phyloP scores from a whole-genome alignment of 2,888 invertebrate genomes.

The Stramonita haemastoma region DNA sequence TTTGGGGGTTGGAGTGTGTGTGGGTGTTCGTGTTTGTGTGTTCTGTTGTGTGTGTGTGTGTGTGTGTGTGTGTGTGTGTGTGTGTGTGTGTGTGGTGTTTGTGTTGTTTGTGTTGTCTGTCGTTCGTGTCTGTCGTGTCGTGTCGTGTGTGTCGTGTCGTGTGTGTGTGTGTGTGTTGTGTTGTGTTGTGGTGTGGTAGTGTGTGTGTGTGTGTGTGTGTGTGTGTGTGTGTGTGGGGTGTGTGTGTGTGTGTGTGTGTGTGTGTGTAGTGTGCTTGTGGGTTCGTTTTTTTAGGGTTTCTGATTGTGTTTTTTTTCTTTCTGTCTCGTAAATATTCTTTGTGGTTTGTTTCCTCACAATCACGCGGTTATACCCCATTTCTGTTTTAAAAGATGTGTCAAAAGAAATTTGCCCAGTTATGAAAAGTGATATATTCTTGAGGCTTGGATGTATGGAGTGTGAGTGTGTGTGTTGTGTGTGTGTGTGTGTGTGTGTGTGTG shows the following conservation, averaged over 20 bases:
- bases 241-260: neutral
- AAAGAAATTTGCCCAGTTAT: too few relatives aligned
- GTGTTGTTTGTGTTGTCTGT: neutral
- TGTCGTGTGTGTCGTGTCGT: neutral
- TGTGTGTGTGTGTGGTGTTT: neutral
- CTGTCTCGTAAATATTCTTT: neutral
- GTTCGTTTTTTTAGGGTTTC: too few relatives aligned
- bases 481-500: neutral
- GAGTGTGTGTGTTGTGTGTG: neutral
- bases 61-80: neutral
- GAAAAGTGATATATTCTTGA: too few relatives aligned
- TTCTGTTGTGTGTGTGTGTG: neutral
- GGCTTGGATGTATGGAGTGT: too few relatives aligned
- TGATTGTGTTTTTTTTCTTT: neutral
- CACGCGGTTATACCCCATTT: neutral
- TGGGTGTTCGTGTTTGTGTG: neutral
- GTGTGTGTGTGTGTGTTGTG: neutral
- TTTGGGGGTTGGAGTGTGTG: neutral
- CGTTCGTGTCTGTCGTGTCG: neutral
- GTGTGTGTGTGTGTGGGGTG: neutral
- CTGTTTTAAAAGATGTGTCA: too few relatives aligned
- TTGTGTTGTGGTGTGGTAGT: neutral
- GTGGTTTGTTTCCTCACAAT: neutral
- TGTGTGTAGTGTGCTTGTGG: too few relatives aligned
- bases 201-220: neutral